A percentile compares a stretch with the other conserved stretches of the same genome.
phyloP scores from a whole-genome alignment of 1,140 invertebrate species.

The Dendrolimus punctatus region DNA sequence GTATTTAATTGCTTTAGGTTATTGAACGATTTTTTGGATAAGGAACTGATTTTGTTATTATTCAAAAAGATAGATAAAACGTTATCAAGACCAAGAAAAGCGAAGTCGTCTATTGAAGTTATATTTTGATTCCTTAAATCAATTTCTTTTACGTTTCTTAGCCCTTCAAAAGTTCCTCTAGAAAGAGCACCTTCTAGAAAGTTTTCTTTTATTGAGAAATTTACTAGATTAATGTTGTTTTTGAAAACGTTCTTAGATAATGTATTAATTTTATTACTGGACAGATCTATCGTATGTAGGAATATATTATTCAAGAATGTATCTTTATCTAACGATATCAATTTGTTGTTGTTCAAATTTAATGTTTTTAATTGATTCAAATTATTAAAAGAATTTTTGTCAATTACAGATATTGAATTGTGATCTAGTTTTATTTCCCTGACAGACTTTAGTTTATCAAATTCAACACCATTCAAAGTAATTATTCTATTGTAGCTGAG shows the following conservation, averaged over 20 bases:
- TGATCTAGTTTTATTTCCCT: slow-evolving; percentile 24
- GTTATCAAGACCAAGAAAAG: slow-evolving; percentile 29
- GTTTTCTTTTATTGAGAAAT: slow-evolving; percentile 31
- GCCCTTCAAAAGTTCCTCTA: slow-evolving; percentile 36
- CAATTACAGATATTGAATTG: slow-evolving; percentile 27
- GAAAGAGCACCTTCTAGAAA: slow-evolving; percentile 25
- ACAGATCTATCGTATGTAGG: slow-evolving; percentile 27
- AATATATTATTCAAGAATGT: slow-evolving; percentile 18
- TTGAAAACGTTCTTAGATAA: slow-evolving; percentile 33
- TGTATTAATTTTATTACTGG: slow-evolving; percentile 24
- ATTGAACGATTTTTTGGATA: slow-evolving; percentile 30
- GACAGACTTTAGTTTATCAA: slow-evolving; percentile 23
- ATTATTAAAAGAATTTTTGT: slow-evolving; percentile 24
- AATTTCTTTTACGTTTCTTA: slow-evolving; percentile 20
- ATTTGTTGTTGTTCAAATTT: slow-evolving; percentile 29
- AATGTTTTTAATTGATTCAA: slow-evolving; percentile 19
- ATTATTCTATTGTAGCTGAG: slow-evolving; percentile 31
- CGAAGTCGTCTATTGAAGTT: slow-evolving; percentile 28
- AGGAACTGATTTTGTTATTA: slow-evolving; percentile 29
- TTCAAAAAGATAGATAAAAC: slow-evolving; percentile 25
- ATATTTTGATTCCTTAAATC: slow-evolving; percentile 33
- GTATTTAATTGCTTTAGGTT: slow-evolving; percentile 18
- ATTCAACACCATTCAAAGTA: slow-evolving; percentile 18
- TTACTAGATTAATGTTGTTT: slow-evolving; percentile 19
- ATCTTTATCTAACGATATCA: slow-evolving; percentile 23